Evolutionary conservation across 2,113 vertebrate species (phyloP).

Genomic region (Corvus moneduloides): DNA sequence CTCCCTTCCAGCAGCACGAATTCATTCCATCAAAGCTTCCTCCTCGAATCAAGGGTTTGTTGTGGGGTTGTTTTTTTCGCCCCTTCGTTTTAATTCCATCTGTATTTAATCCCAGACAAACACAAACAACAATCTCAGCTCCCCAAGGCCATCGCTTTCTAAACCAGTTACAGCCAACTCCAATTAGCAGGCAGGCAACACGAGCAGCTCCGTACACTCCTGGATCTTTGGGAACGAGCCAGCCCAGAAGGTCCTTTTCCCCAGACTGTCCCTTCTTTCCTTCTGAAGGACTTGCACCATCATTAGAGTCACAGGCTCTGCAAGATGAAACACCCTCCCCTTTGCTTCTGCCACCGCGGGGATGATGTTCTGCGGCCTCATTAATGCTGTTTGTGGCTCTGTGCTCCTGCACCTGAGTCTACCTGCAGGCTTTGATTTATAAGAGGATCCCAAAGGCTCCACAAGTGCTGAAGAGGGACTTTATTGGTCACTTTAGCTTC

Average conservation of each 20-base stretch:
- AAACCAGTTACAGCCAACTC: constrained; percentile 54
- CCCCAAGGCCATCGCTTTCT: constrained; percentile 46
- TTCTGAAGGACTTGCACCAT: background rate
- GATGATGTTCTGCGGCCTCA: background rate
- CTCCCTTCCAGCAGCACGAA: background rate
- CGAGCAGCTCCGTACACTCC: background rate
- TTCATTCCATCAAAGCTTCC: constrained; percentile 34
- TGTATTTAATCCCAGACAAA: constrained; percentile 64
- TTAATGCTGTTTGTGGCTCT: background rate
- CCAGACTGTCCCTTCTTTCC: constrained; percentile 1
- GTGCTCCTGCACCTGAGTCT: background rate
- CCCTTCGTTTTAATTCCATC: constrained; percentile 32
- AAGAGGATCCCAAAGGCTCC: background rate
- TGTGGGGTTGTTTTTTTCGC: background rate
- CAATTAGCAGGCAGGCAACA: constrained; percentile 54
- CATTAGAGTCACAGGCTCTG: background rate
- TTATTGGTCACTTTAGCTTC: background rate
- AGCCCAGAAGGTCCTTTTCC: constrained; percentile 44
- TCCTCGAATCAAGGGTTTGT: background rate
- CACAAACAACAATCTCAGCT: constrained; percentile 53
- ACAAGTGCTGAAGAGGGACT: background rate
- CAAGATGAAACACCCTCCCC: background rate
- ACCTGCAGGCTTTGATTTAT: background rate
- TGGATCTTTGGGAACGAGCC: background rate
- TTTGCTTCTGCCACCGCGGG: background rate